A percentile compares a stretch with the other conserved stretches of the same genome.
Conservation (phyloP, 2,113 vertebrate species). For the Oreochromis tanganicae region DNA sequence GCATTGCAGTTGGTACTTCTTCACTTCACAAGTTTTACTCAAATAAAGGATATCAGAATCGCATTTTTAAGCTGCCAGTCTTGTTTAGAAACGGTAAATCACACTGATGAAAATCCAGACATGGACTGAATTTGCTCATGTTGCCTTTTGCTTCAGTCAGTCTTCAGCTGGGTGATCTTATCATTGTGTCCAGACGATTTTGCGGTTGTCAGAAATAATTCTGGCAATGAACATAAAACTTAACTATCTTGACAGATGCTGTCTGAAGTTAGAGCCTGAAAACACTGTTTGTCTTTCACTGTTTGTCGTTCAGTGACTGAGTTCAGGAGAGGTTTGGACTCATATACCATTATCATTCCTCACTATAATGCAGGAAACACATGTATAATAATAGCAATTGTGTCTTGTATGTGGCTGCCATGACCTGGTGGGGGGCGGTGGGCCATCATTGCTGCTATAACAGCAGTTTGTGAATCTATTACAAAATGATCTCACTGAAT, state of each 20-base stretch:
- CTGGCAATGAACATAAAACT: not conserved
- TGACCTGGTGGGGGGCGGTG: not conserved
- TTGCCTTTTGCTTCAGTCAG: not conserved
- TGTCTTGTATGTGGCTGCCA: not conserved
- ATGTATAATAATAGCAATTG: conserved; percentile 8
- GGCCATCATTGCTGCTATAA: not conserved
- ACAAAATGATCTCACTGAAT: not conserved
- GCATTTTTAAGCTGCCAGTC: not conserved
- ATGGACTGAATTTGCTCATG: not conserved
- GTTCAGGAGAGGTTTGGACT: not conserved
- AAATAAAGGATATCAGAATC: not conserved
- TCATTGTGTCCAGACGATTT: not conserved
- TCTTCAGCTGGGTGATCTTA: not conserved
- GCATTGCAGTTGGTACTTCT: not conserved
- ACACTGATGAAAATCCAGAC: not conserved
- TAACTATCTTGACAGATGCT: not conserved
- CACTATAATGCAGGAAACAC: not conserved
- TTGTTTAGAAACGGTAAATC: not conserved
- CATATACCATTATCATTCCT: not conserved
- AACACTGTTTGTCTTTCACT: not conserved
- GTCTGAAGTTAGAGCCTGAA: not conserved
- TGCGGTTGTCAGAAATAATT: conserved; percentile 10
- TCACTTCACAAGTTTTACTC: not conserved
- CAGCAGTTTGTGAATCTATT: not conserved
- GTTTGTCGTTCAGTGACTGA: not conserved